Base-by-base conservation (phyloP, 2,113 vertebrate genomes). In the Tragelaphus imberbis region DNA sequence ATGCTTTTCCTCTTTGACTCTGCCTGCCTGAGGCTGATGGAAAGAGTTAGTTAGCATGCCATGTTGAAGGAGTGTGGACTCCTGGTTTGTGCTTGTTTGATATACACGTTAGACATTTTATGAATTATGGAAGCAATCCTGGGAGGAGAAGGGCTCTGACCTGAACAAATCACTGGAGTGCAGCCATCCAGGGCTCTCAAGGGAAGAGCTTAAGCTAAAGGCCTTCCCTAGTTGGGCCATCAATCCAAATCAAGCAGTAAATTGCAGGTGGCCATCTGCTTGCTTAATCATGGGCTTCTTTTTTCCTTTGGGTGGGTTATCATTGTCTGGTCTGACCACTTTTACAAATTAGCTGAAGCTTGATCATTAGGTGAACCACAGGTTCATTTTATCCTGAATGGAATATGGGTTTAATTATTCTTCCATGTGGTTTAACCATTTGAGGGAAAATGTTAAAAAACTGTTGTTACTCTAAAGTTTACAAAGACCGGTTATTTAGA, bases 241-340 rank as follows among this genome's bases (percentile, higher is more conserved):
- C 75, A 90, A 61, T 97, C 90, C 91, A 88, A 94, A 97, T 87
- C 30, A 86, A 68, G 88, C 79, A 87, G 56, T 59, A 94, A 96
- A 79, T 86, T 82, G 63, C 68, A 89, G 84, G 86, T n/a, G 93
- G 79, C 97, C 94, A 90, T 97, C 95, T 97, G 96, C 58, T 94
- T 88, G 79, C 84, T 97, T 85, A 94, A 56, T 88, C 90, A 28
- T 17, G 51, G 71, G 44, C 55, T 89, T 14, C n/a, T 93, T 59
- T 65, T 47, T 81, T 56, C 23, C 33, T 40, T 68, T 86, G 47
- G 36, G 44, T 28, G 95, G 53, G n/a, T 47, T 58, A 30, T 93
- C 81, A 92, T 56, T 16, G 19, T 89, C 93, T 97, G 80, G 36
- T 88, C 77, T 86, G 89, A 17, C 65, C 44, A 49, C 68, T 55